phyloP scores from a whole-genome alignment of 1,140 invertebrate species.

The Ctenoplectra terminalis region DNA sequence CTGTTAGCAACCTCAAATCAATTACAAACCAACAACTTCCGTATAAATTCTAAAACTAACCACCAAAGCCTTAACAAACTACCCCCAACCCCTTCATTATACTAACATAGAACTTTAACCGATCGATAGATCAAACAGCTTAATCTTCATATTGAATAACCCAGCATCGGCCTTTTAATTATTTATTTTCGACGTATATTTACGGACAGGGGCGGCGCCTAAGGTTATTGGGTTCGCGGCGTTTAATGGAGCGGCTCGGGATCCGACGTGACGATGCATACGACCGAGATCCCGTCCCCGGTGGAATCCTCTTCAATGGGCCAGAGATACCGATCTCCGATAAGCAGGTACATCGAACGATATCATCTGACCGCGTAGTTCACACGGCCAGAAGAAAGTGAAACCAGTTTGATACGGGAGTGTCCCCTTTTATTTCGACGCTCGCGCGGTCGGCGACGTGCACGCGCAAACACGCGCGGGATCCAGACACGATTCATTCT shows the following conservation, averaged over 20 bases:
- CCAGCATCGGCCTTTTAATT: slow-evolving; percentile 63
- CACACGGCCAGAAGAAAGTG: slow-evolving; percentile 58
- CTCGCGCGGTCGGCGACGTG: neutral
- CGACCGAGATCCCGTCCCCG: slow-evolving; percentile 4
- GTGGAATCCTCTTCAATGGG: slow-evolving; percentile 36
- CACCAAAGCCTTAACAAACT: neutral
- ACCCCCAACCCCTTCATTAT: neutral
- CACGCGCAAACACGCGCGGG: neutral
- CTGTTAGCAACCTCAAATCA: no score
- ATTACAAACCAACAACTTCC: no score
- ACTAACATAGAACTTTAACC: slow-evolving; percentile 35
- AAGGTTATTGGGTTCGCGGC: neutral
- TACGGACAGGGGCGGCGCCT: neutral
- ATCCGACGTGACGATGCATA: slow-evolving; percentile 63
- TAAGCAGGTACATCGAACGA: slow-evolving; percentile 60
- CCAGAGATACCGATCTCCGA: slow-evolving; percentile 55
- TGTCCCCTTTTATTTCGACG: slow-evolving; percentile 40
- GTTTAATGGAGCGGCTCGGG: slow-evolving; percentile 27
- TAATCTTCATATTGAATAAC: slow-evolving; percentile 74
- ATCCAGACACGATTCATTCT: slow-evolving; percentile 25
- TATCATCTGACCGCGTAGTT: slow-evolving; percentile 62
- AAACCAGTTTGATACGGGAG: slow-evolving; percentile 60
- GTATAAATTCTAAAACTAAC: no score
- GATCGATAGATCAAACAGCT: slow-evolving; percentile 35
- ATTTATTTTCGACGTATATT: slow-evolving; percentile 67